Evolutionary conservation across 1,140 invertebrate species (phyloP).

Genomic region (Brachionus paranguensis): DNA sequence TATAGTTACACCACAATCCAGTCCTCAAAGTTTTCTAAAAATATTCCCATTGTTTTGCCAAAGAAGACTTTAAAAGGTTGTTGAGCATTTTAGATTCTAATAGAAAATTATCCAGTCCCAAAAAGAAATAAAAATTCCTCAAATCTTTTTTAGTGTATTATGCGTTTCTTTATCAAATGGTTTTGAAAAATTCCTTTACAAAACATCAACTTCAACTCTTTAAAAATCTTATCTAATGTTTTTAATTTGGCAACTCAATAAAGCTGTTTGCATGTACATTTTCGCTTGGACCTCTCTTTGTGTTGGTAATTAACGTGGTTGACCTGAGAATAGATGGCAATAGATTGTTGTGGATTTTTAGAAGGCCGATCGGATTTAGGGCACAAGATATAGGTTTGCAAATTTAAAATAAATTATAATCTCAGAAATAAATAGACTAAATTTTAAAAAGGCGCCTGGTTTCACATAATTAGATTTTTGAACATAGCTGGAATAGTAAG

Average conservation of each 20-base stretch:
- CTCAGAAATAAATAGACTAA: neutral
- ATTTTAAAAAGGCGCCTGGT: conserved; percentile 55
- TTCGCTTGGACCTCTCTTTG: conserved; percentile 56
- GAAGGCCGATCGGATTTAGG: conserved; percentile 52
- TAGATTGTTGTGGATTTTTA: conserved; percentile 54
- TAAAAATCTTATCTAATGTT: neutral
- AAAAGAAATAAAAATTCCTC: too few relatives aligned
- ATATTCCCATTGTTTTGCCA: too few relatives aligned
- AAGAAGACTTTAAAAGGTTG: too few relatives aligned
- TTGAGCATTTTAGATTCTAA: too few relatives aligned
- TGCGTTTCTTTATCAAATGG: too few relatives aligned
- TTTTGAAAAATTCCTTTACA: too few relatives aligned
- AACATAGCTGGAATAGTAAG: conserved; percentile 55
- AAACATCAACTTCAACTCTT: too few relatives aligned
- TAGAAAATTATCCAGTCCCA: too few relatives aligned
- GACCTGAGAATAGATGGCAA: conserved; percentile 55
- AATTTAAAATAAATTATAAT: neutral
- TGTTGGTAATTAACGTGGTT: conserved; percentile 50
- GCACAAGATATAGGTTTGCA: conserved; percentile 56
- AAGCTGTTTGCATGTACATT: conserved; percentile 57
- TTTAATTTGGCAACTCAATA: conserved; percentile 12
- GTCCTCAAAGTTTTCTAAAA: too few relatives aligned
- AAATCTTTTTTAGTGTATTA: too few relatives aligned
- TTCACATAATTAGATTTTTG: conserved; percentile 52
- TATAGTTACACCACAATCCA: too few relatives aligned